Evolutionary conservation across 2,888 invertebrate species (phyloP).

Genomic region (Coenonympha arcania): DNA sequence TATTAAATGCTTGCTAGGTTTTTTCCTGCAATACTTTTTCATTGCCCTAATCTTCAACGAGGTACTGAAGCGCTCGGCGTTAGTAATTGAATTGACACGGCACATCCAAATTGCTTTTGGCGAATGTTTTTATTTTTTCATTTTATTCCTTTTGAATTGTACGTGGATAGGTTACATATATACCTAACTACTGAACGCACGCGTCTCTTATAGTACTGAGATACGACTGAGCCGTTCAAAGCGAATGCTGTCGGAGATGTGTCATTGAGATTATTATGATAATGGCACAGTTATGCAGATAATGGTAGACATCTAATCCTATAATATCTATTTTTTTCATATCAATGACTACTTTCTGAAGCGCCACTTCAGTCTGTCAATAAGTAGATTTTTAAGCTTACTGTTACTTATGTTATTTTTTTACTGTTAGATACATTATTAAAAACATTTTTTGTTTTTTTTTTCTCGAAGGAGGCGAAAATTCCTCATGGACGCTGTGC

Average conservation of each 20-base stretch:
- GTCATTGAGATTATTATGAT: conserved; percentile 12
- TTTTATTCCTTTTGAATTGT: conserved; percentile 31
- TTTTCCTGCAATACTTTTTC: conserved; percentile 54
- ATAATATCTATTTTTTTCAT: conserved; percentile 38
- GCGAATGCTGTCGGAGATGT: conserved; percentile 34
- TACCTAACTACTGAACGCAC: conserved; percentile 24
- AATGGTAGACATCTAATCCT: conserved; percentile 40
- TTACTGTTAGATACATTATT: too few species aligned
- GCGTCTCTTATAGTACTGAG: conserved; percentile 26
- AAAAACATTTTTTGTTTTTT: too few species aligned
- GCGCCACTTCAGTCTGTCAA: conserved; percentile 39
- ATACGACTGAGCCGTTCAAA: conserved; percentile 11
- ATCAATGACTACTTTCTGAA: conserved; percentile 36
- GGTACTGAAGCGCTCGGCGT: conserved; percentile 39
- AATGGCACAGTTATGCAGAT: conserved; percentile 14
- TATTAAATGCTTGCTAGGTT: conserved; percentile 42
- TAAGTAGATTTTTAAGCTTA: too few species aligned
- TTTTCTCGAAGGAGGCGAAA: too few species aligned
- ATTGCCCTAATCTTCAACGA: conserved; percentile 51
- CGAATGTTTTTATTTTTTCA: conserved; percentile 42
- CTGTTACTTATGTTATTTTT: too few species aligned
- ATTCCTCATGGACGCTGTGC: too few species aligned
- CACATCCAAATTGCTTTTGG: conserved; percentile 46
- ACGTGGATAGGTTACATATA: too few species aligned
- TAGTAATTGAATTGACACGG: conserved; percentile 49